Evolutionary conservation across 2,797 vertebrate species (phyloP).

Genomic region (Lepus oiostolus): DNA sequence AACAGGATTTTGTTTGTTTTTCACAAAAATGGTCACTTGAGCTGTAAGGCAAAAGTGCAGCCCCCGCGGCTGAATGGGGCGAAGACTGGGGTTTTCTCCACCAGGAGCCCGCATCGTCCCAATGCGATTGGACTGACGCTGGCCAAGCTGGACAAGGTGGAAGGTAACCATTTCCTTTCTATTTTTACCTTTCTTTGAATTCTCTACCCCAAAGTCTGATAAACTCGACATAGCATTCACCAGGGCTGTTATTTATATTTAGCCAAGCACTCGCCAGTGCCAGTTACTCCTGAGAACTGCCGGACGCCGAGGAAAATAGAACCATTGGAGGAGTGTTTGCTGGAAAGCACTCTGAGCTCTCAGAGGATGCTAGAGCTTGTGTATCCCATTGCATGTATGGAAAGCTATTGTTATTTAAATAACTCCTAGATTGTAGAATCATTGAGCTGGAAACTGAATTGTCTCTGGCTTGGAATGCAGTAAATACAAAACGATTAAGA

Average conservation of each 20-base stretch:
- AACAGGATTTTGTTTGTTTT: conserved; percentile 95
- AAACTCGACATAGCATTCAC: background rate
- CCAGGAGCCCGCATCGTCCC: conserved; percentile 94
- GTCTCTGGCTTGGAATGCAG: conserved; percentile 6
- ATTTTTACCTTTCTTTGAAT: background rate
- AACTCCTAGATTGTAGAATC: conserved; percentile 5
- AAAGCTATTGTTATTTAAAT: conserved; percentile 31
- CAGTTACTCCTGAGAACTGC: background rate
- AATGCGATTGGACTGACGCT: conserved; percentile 94
- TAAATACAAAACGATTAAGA: conserved; percentile 45
- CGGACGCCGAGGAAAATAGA: background rate
- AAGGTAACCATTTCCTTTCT: conserved; percentile 87
- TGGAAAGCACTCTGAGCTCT: background rate
- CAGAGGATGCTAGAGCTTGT: background rate
- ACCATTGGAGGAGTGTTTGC: background rate
- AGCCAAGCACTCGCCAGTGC: background rate
- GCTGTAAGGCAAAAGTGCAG: conserved; percentile 94
- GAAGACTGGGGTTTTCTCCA: conserved; percentile 94
- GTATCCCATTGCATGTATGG: conserved; percentile 3
- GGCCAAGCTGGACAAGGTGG: conserved; percentile 92
- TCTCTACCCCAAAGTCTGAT: background rate
- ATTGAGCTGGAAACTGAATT: conserved; percentile 54
- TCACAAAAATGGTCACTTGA: conserved; percentile 94
- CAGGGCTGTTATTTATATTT: background rate
- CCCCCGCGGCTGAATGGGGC: conserved; percentile 93